Base-by-base conservation (phyloP, 2,888 invertebrate species). In the Phortica magna region DNA sequence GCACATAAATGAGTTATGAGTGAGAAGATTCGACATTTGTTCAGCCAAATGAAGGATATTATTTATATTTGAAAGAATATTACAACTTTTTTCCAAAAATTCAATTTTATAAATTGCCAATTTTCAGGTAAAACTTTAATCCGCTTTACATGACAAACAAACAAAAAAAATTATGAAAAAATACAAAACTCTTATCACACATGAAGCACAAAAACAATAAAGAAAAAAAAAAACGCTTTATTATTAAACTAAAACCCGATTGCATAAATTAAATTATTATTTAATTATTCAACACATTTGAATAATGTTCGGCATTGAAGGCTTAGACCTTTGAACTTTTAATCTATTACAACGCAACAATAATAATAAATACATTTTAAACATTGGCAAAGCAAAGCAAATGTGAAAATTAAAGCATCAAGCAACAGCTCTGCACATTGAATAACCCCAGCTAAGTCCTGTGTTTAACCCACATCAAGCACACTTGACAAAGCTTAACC, bases 261-360 rank as follows among this genome's bases (percentile, higher is more conserved):
- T 39, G 67, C 67, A 67, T 65, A 67, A 74, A 74, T 74, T 74
- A 67, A 74, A 74, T 74, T 74, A 67, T 67, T 55, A 74, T 67
- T 74, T 74, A 74, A 74, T 74, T 74, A 68, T 67, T 65, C 65
- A 68, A 53, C 67, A 65, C 19, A 65, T 74, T 65, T 74, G 67
- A 74, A 74, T 67, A 74, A 74, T 67, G 59, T 42, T 31, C 59
- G 59, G 10, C 19, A 19, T 43, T 19, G 43, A 70, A 31, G 31
- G 22, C 61, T 22, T 12, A 61, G n/a, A n/a, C 57, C 42, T 73
- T 59, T 73, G 17, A 73, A 42, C 73, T 14, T 74, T 64, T 74
- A 43, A 64, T 14, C 22, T n/a, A 53, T 39, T 61, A 61, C 17
- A 61, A 61, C 7, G 55, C n/a, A n/a, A 55, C 14, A 2, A 17